Evolutionary conservation across 2,888 invertebrate genomes (phyloP).

Genomic region (Nudaria mundana): DNA sequence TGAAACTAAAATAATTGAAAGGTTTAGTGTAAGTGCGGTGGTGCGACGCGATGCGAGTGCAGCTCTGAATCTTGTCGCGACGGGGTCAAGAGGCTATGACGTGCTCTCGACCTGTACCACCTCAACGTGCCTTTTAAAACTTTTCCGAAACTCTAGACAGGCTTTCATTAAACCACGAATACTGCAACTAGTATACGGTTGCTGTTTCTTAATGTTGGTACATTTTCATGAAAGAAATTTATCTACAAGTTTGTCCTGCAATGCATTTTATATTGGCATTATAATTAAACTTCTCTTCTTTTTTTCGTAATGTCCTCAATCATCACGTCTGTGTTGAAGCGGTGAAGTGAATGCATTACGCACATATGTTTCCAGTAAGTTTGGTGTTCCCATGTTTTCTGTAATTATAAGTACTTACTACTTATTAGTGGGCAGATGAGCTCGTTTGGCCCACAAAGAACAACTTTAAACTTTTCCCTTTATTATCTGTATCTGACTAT

Average conservation of each 20-base stretch:
- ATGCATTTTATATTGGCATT: too few relatives aligned
- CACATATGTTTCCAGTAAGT: too few relatives aligned
- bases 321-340: background rate
- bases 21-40: conserved; percentile 25
- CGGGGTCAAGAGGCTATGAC: conserved; percentile 70
- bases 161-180: conserved; percentile 65
- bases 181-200: conserved; percentile 39
- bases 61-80: conserved; percentile 15
- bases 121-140: conserved; percentile 64
- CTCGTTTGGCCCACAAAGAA: too few relatives aligned
- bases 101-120: conserved; percentile 63
- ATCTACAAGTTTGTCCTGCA: too few relatives aligned
- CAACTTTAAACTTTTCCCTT: too few relatives aligned
- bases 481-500: too few relatives aligned
- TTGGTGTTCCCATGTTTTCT: too few relatives aligned
- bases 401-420: too few relatives aligned
- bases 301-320: background rate
- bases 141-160: conserved; percentile 61
- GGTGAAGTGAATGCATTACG: background rate
- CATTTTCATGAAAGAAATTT: conserved; percentile 12
- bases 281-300: background rate
- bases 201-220: conserved; percentile 36
- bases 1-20: conserved; percentile 27
- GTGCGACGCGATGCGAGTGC: conserved; percentile 5
- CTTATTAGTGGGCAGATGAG: too few relatives aligned